These are phyloP conservation scores for Parasteatoda lunata DNA, from an alignment of 2,888 invertebrate genomes.

Conservation along the genomic window DNA sequence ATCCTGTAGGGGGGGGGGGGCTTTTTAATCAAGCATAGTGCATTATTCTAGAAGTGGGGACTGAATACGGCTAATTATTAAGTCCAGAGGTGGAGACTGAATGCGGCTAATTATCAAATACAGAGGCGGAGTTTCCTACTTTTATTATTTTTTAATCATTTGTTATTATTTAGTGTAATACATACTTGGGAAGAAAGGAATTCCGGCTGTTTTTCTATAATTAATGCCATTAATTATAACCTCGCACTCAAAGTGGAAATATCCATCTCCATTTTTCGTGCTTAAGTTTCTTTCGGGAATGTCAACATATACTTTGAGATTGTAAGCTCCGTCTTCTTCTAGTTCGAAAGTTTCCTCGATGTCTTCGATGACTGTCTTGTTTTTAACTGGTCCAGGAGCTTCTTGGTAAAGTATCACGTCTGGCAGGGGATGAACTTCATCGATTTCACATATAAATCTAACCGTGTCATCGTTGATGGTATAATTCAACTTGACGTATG, in stretches of 20 bases:
- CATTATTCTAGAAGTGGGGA: no score
- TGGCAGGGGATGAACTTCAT: constrained; percentile 65
- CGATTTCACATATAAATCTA: constrained; percentile 67
- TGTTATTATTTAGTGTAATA: background rate
- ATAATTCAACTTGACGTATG: constrained; percentile 46
- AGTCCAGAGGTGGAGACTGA: no score
- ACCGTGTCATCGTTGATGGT: constrained; percentile 50
- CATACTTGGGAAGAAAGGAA: constrained; percentile 67
- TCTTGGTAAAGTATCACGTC: constrained; percentile 61
- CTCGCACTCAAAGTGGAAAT: constrained; percentile 57
- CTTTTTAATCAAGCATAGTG: no score
- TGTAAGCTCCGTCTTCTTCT: constrained; percentile 51
- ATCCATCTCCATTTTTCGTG: constrained; percentile 5
- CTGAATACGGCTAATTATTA: no score
- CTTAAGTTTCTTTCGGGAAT: constrained; percentile 37
- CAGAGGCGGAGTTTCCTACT: no score
- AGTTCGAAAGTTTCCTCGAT: constrained; percentile 33
- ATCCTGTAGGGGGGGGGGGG: no score
- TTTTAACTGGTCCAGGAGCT: constrained; percentile 35
- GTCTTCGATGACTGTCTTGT: constrained; percentile 35
- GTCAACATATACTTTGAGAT: constrained; percentile 31
- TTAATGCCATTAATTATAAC: constrained; percentile 62
- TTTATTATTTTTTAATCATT: no score
- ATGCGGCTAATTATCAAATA: no score
- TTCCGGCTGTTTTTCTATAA: constrained; percentile 52